These are phyloP conservation scores for Antechinus stuartii DNA, from an alignment of 2,113 vertebrate genomes.

Conservation along the genomic window DNA sequence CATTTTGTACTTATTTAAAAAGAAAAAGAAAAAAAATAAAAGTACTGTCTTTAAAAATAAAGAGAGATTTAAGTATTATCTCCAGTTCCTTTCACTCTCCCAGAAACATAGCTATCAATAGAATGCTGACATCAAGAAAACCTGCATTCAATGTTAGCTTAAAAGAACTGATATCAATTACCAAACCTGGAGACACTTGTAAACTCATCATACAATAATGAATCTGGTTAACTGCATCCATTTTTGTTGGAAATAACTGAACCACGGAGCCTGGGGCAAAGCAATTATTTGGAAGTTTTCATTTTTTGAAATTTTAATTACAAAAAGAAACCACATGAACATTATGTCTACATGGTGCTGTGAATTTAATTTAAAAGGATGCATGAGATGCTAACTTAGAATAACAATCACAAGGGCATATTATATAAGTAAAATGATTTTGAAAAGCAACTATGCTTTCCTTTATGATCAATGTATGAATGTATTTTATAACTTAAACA, in stretches of 20 bases:
- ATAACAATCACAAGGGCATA: background rate
- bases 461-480: background rate
- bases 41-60: too few relatives aligned
- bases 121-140: constrained; percentile 21
- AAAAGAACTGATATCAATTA: constrained; percentile 31
- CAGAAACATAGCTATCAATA: constrained; percentile 6
- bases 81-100: constrained; percentile 22
- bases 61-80: background rate
- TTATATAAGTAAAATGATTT: background rate
- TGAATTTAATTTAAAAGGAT: constrained; percentile 45
- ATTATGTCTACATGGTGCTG: constrained; percentile 1
- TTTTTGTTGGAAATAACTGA: constrained; percentile 35
- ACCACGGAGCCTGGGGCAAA: constrained; percentile 17
- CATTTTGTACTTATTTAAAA: too few relatives aligned
- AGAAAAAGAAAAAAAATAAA: too few relatives aligned
- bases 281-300: constrained; percentile 32
- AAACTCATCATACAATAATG: background rate
- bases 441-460: constrained; percentile 9
- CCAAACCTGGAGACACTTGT: background rate
- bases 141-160: constrained; percentile 47
- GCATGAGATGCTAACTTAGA: background rate
- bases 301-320: constrained; percentile 30
- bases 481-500: background rate
- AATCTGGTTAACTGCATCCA: background rate
- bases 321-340: constrained; percentile 12